Evolutionary conservation across 2,888 invertebrate genomes (phyloP).

Genomic region (Sphecodes monilicornis): DNA sequence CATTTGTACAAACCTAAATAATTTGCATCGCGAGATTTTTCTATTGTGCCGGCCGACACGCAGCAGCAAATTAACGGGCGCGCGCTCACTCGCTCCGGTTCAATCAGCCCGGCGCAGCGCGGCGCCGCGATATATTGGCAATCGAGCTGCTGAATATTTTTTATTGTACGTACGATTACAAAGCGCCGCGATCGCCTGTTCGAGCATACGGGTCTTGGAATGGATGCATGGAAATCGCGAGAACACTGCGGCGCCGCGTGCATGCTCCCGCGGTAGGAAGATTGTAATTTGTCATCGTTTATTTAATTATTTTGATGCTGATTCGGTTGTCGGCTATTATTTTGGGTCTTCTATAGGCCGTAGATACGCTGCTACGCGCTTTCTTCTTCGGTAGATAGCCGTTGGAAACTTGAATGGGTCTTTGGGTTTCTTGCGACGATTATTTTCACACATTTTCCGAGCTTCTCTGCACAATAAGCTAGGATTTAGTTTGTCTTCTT

Average conservation of each 20-base stretch:
- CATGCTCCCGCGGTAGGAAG: background rate
- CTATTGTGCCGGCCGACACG: slow-evolving; percentile 46
- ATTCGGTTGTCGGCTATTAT: background rate
- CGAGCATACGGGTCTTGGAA: slow-evolving; percentile 17
- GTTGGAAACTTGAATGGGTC: background rate
- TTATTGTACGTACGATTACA: slow-evolving; percentile 40
- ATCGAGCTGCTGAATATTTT: slow-evolving; percentile 46
- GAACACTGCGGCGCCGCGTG: background rate
- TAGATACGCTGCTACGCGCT: background rate
- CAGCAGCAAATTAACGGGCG: slow-evolving; percentile 39
- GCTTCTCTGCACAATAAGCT: background rate
- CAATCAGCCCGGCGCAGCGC: slow-evolving; percentile 40
- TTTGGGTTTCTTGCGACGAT: background rate
- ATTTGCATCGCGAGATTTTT: slow-evolving; percentile 43
- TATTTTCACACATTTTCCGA: background rate
- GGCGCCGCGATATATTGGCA: slow-evolving; percentile 43
- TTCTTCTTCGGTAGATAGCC: background rate
- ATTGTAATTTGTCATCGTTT: background rate
- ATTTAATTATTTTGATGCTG: slow-evolving; percentile 12
- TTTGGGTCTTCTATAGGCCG: background rate
- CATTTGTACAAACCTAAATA: slow-evolving; percentile 53
- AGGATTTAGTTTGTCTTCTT: background rate
- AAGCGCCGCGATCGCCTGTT: slow-evolving; percentile 20
- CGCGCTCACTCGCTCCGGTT: slow-evolving; percentile 24
- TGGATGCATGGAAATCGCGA: background rate